These are phyloP conservation scores for Herpailurus yagouaroundi DNA, from an alignment of 2,113 vertebrate species.

Conservation along the genomic window DNA sequence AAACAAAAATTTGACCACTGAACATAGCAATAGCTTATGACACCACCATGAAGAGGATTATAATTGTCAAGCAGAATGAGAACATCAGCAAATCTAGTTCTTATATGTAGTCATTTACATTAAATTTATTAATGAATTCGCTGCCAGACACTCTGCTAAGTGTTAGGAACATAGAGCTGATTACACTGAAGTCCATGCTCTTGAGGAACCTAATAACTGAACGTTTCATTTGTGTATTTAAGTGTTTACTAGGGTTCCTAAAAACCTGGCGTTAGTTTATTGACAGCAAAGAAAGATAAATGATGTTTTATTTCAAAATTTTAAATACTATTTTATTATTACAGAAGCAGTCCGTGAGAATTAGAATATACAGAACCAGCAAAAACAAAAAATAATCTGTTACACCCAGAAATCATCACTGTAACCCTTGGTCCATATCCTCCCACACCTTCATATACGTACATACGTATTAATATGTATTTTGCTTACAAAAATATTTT, in stretches of 20 bases:
- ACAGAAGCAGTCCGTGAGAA: not conserved
- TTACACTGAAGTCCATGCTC: not conserved
- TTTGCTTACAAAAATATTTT: slow-evolving; percentile 39
- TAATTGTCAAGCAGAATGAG: not conserved
- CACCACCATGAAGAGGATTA: not conserved
- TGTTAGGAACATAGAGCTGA: not conserved
- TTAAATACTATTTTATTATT: slow-evolving; percentile 39
- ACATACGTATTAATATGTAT: not conserved
- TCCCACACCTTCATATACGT: not conserved
- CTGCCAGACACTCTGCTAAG: not conserved
- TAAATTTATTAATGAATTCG: slow-evolving; percentile 1
- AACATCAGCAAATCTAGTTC: not conserved
- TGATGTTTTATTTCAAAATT: not conserved
- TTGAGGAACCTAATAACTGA: not conserved
- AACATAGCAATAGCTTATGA: not conserved
- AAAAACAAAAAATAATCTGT: not conserved
- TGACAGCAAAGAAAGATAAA: slow-evolving; percentile 12
- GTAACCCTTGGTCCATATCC: not conserved
- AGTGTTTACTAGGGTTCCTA: not conserved
- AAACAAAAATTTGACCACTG: slow-evolving; percentile 25
- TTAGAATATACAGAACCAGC: not conserved
- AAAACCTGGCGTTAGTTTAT: not conserved
- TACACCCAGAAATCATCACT: not conserved
- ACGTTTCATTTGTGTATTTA: not conserved
- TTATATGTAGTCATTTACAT: not conserved